Conservation (phyloP, 2,797 vertebrate genomes). For the Crypturellus tataupa region DNA sequence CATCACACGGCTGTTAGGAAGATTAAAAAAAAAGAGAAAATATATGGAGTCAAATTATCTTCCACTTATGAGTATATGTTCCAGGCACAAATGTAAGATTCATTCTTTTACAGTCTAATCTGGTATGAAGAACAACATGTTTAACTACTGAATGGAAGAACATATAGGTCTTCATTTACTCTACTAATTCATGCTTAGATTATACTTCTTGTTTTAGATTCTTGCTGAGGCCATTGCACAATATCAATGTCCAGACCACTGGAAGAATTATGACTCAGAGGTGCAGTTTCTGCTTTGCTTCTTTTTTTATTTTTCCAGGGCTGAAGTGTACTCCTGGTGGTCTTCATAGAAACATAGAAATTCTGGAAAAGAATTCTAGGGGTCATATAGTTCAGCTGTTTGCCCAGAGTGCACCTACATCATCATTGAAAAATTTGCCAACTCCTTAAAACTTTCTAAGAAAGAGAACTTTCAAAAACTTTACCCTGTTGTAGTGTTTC, state of each 20-base stretch:
- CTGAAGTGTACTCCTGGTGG: background rate
- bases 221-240: background rate
- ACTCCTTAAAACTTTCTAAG: background rate
- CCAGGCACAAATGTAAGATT: background rate
- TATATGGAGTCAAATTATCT: background rate
- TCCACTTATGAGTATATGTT: background rate
- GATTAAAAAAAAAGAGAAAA: background rate
- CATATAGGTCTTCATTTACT: background rate
- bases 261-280: background rate
- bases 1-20: background rate
- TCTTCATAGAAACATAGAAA: background rate
- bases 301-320: background rate
- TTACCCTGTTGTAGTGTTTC: background rate
- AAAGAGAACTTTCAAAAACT: background rate
- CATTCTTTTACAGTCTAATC: background rate
- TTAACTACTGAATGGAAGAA: background rate
- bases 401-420: background rate
- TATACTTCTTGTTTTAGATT: background rate
- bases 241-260: background rate
- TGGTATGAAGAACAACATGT: background rate
- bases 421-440: background rate
- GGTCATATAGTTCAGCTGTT: background rate
- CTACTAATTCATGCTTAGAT: background rate
- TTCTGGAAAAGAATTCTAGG: background rate
- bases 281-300: background rate